phyloP scores from a whole-genome alignment of 1,140 invertebrate species.

The Leptonema lineaticorne region DNA sequence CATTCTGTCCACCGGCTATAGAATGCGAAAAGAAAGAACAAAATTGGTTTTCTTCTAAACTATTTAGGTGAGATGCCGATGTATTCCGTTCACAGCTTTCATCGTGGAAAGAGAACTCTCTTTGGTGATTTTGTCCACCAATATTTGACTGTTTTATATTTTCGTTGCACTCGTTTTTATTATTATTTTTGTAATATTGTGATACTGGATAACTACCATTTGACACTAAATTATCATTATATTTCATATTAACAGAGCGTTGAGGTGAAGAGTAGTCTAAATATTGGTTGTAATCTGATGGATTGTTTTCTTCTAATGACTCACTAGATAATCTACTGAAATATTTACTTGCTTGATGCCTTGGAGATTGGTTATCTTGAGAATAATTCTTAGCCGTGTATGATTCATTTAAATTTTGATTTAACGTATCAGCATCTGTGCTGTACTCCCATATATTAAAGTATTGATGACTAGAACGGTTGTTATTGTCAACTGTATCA shows the following conservation, averaged over 20 bases:
- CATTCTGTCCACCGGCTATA: constrained; percentile 21
- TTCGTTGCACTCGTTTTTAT: constrained; percentile 27
- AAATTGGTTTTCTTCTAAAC: constrained; percentile 39
- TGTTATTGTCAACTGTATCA: background rate
- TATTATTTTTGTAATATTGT: constrained; percentile 13
- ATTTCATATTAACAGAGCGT: background rate
- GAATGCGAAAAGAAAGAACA: constrained; percentile 36
- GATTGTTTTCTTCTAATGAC: constrained; percentile 34
- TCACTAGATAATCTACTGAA: constrained; percentile 29
- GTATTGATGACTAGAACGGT: constrained; percentile 12
- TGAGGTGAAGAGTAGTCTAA: background rate
- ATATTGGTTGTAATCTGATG: constrained; percentile 11
- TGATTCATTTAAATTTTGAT: constrained; percentile 19
- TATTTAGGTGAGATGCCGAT: constrained; percentile 34
- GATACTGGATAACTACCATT: background rate
- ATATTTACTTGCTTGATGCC: constrained; percentile 28
- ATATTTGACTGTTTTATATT: constrained; percentile 20
- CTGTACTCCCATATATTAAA: constrained; percentile 25
- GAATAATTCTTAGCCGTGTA: constrained; percentile 25
- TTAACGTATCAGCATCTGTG: background rate
- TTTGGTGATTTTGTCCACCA: constrained; percentile 21
- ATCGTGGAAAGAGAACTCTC: constrained; percentile 32
- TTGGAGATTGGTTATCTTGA: constrained; percentile 21
- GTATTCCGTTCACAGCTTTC: constrained; percentile 35
- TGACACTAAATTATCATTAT: background rate